Evolutionary conservation across 1,140 invertebrate genomes (phyloP), one percentile per base, ranked within the genome.

Genomic region (Penaeus vannamei): DNA sequence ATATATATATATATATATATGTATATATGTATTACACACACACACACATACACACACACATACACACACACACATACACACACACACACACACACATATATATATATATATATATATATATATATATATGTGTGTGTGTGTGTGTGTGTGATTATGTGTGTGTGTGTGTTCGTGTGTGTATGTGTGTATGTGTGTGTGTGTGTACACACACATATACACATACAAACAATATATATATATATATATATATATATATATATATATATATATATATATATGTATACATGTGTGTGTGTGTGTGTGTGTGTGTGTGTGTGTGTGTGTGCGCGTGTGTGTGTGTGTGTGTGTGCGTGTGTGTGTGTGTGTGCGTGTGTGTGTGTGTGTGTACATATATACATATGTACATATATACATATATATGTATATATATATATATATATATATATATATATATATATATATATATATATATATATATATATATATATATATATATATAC

Each of bases 401-500:
- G 19, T 26, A 22, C 5, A 20, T 79, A 22, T 32, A 36, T 79
- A 36, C 19, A 42, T 23, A 36, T 32, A 42, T 26, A 22, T 79
- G 5, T 26, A n/a, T 7, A 22, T 79, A 42, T 32, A 5, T 29
- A n/a, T 80, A 46, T 80, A 46, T 80, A 46, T 80, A 32, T 80
- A 22, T 80, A 46, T 80, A 46, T 80, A 59, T 82, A 59, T 82
- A 59, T 82, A 59, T 82, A 26, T 82, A 59, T 82, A 59, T 82
- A 59, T 82, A 59, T 82, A 59, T 82, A 59, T 82, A 26, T 82
- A 59, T 82, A 59, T 82, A 59, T 82, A 59, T 82, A 59, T 82
- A 59, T 82, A 26, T 82, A 59, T 82, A 59, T 82, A 59, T 82
- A 26, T 82, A 26, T 82, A 26, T 82, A 26, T 82, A 59, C 59